phyloP scores from a whole-genome alignment of 2,113 vertebrate genomes.

The Pseudorhombus dupliciocellatus region DNA sequence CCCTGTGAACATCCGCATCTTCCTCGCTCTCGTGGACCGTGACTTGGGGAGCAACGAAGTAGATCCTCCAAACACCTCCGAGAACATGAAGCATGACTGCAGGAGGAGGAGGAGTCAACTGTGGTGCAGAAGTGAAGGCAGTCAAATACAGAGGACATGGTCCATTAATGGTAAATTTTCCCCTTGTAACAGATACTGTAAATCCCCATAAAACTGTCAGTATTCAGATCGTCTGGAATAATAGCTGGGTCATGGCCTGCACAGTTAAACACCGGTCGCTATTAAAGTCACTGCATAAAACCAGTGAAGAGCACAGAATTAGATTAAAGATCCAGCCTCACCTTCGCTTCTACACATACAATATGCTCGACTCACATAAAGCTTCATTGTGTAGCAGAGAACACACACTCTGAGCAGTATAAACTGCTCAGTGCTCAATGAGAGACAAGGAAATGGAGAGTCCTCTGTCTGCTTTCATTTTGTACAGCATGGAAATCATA shows the following conservation, averaged over 20 bases:
- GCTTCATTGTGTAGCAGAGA: too few species aligned
- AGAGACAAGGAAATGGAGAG: too few species aligned
- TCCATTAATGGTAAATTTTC: neutral
- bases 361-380: neutral
- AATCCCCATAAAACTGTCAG: neutral
- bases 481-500: too few species aligned
- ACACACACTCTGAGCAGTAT: too few species aligned
- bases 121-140: neutral
- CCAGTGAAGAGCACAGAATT: neutral
- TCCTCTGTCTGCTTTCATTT: too few species aligned
- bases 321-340: neutral
- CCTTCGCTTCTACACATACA: neutral
- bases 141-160: neutral
- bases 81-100: neutral
- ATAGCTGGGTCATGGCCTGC: neutral
- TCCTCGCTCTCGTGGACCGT: too few species aligned
- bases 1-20: neutral
- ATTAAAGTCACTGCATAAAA: neutral
- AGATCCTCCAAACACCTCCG: too few species aligned
- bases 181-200: neutral
- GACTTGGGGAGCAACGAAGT: too few species aligned
- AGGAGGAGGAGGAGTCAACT: neutral
- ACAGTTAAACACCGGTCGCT: neutral
- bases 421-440: too few species aligned
- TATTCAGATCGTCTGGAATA: neutral